These are phyloP conservation scores for Platycheirus albimanus DNA, from an alignment of 2,888 invertebrate species.

Conservation along the genomic window DNA sequence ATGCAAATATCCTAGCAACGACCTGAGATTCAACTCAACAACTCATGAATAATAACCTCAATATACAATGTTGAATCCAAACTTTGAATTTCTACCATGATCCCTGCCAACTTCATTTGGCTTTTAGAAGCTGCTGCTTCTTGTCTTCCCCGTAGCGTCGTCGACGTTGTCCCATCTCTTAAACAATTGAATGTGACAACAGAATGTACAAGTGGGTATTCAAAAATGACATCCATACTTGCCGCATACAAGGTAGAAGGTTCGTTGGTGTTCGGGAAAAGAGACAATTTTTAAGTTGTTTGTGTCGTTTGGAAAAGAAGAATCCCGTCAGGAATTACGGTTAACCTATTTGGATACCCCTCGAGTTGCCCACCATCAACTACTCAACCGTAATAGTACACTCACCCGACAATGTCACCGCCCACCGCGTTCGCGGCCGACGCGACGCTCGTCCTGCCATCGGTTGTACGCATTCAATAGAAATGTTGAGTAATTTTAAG, in stretches of 20 bases:
- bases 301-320: conserved; percentile 9
- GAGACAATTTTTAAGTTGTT: conserved; percentile 40
- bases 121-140: neutral
- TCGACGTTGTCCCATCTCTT: too few species aligned
- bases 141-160: neutral
- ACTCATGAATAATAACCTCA: conserved; percentile 57
- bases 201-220: conserved; percentile 34
- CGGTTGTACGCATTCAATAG: conserved; percentile 18
- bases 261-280: conserved; percentile 6
- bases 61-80: conserved; percentile 39
- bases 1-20: conserved; percentile 57
- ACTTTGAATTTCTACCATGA: conserved; percentile 29
- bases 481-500: conserved; percentile 51
- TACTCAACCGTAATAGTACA: conserved; percentile 16
- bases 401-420: neutral
- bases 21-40: conserved; percentile 44
- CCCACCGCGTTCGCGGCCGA: too few species aligned
- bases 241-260: conserved; percentile 28
- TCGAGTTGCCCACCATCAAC: conserved; percentile 1
- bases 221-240: conserved; percentile 38
- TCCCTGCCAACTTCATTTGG: conserved; percentile 26
- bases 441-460: too few species aligned
- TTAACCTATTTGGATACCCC: conserved; percentile 14
- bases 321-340: conserved; percentile 22
- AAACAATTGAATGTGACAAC: conserved; percentile 8